Evolutionary conservation across 2,888 invertebrate genomes (phyloP), one percentile per base, ranked within the genome.

Genomic region (Acleris emargana): DNA sequence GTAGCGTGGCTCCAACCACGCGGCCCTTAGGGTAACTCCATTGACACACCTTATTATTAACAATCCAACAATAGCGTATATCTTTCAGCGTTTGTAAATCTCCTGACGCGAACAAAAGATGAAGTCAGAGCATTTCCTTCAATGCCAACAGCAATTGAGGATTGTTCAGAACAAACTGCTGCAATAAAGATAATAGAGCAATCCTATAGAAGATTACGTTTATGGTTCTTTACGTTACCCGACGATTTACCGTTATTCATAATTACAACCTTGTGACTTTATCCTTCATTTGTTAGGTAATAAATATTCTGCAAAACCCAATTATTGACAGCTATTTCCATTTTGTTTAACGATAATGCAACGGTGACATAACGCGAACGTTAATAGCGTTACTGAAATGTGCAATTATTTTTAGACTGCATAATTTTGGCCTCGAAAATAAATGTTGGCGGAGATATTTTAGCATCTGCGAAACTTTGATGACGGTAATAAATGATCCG

Each of bases 341-440:
- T 51, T 42, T 32, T 38, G n/a, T 42, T 38, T 18, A 18, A 49
- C 7, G 16, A 7, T 45, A 52, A 45, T 28, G 28, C 18, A 45
- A 52, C 6, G n/a, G 38, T 52, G 13, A 52, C 28, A 32, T 45
- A 52, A 53, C n/a, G 17, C 22, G 51, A 28, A 52, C 43, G 13
- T n/a, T 42, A 28, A 52, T 25, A 7, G 45, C 45, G 38, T 53
- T 22, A 28, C 52, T 18, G 43, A 43, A 53, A 17, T 16, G 28
- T 17, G 22, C 16, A 43, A 42, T 52, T 59, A 59, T 59, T 52
- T 38, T 60, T 51, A 60, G 51, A 43, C 25, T 13, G 42, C 38
- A 45, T 45, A 4, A 45, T 45, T 7, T 16, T 45, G n/a, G 45
- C 45, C 6, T 43, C 11, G 43, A 13, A 43, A 45, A 16, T 16